phyloP scores from a whole-genome alignment of 1,140 invertebrate species.

The Drosophila dunni region DNA sequence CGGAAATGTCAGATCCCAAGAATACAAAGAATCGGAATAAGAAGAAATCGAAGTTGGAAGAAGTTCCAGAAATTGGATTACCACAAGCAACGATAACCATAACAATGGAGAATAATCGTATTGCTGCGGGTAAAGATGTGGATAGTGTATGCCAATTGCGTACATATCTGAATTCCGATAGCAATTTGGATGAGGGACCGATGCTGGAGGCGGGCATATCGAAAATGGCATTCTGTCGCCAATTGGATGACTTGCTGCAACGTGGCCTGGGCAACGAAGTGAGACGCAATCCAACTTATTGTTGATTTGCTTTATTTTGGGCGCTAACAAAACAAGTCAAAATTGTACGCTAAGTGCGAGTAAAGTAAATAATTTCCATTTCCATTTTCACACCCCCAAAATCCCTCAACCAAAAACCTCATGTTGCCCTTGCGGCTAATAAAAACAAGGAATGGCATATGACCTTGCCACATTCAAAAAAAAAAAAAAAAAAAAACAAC shows the following conservation, averaged over 20 bases:
- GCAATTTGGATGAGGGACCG: slow-evolving; percentile 10
- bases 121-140: background rate
- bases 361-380: background rate
- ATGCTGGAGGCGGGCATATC: slow-evolving; percentile 35
- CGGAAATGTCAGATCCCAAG: background rate
- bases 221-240: slow-evolving; percentile 23
- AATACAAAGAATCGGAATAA: background rate
- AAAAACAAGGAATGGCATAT: slow-evolving; percentile 12
- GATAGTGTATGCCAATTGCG: too few species aligned
- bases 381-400: background rate
- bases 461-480: slow-evolving; percentile 17
- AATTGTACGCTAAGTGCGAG: slow-evolving; percentile 14
- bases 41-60: background rate
- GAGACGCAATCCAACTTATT: background rate
- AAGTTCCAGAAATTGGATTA: background rate
- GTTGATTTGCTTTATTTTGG: background rate
- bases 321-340: background rate
- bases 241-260: slow-evolving; percentile 24
- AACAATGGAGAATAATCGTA: background rate
- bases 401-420: background rate
- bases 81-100: background rate
- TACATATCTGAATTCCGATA: background rate
- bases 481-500: background rate
- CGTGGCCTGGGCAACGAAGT: slow-evolving; percentile 14
- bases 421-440: slow-evolving; percentile 24